Evolutionary conservation across 2,888 invertebrate genomes (phyloP).

Genomic region (Julus scanicus): DNA sequence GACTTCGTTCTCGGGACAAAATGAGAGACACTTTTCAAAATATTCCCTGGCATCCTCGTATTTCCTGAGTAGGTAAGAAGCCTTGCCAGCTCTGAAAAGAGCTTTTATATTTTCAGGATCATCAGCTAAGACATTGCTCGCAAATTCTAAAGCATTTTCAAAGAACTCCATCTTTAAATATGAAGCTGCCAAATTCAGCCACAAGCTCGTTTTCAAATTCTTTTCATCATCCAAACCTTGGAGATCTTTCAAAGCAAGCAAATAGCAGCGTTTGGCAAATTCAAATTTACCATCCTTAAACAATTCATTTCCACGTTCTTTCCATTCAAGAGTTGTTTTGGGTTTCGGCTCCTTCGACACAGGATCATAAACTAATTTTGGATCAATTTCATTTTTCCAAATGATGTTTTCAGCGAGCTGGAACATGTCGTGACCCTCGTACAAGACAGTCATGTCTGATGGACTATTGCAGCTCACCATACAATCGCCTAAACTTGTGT

Average conservation of each 20-base stretch:
- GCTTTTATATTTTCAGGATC: not conserved
- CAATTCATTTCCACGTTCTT: conserved; percentile 37
- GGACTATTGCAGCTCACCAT: conserved; percentile 10
- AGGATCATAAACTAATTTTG: not conserved
- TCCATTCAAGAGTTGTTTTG: conserved; percentile 17
- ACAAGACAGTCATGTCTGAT: conserved; percentile 29
- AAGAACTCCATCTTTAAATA: not conserved
- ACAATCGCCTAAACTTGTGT: not conserved
- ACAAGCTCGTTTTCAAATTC: not conserved
- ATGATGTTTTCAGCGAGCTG: not conserved
- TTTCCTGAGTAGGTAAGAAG: not conserved
- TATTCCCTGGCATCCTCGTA: not conserved
- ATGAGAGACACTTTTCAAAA: not conserved
- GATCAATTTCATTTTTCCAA: conserved; percentile 34
- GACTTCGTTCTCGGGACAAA: not conserved
- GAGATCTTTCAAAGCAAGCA: not conserved
- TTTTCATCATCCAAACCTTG: not conserved
- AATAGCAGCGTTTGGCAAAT: conserved; percentile 2
- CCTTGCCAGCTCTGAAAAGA: conserved; percentile 28
- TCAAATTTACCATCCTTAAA: not conserved
- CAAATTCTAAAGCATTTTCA: not conserved
- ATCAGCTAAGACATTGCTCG: not conserved
- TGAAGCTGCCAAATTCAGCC: not conserved
- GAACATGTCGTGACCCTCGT: not conserved
- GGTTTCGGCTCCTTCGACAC: not conserved